Base-by-base conservation (phyloP, 2,888 invertebrate genomes). In the Hyppa rectilinea region DNA sequence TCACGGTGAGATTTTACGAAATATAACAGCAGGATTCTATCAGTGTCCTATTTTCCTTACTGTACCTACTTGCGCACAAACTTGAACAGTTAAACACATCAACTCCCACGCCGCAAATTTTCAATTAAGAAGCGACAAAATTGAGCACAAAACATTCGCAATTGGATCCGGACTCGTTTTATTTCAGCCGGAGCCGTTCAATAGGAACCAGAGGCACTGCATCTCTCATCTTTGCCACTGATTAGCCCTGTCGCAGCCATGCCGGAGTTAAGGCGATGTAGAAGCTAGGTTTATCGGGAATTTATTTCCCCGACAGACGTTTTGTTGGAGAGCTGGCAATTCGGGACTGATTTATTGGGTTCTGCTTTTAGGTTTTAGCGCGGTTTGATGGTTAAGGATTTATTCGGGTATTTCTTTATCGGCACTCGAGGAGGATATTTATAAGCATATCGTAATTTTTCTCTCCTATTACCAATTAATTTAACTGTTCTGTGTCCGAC, bases 211-310 rank as follows among this genome's bases (percentile, higher is more conserved):
- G 79, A 72, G 49, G 34, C 38, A 59, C 58, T 80, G 78, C 87
- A 80, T 86, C 70, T 85, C 85, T 83, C 85, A 85, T 80, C 78
- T 83, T 75, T 68, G 69, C 36, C 55, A 59, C 65, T 85, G 80
- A 84, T 86, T 86, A 85, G 81, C 76, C 78, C 68, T 85, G 83
- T 84, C 83, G 78, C 78, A 70, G 87, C 74, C 83, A 85, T 69
- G 67, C 77, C 40, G 55, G 34, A 63, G 58, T 75, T 83, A 85
- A 85, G 77, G 81, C 81, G 68, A 82, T 36, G 69, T 36, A 50
- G 20, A 31, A 45, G 9, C 34, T 17, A 3, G 20, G 26, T 62
- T 62, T 55, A 55, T 36, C 10, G 14, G 29, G 1, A 29, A 67
- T 65, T 65, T 29, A 52, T 76, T 76, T 38, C 55, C 10, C 3